Percentiles rank a stretch among this genome's conserved stretches.
phyloP scores from a whole-genome alignment of 1,140 invertebrate species.

The Cyclina sinensis region DNA sequence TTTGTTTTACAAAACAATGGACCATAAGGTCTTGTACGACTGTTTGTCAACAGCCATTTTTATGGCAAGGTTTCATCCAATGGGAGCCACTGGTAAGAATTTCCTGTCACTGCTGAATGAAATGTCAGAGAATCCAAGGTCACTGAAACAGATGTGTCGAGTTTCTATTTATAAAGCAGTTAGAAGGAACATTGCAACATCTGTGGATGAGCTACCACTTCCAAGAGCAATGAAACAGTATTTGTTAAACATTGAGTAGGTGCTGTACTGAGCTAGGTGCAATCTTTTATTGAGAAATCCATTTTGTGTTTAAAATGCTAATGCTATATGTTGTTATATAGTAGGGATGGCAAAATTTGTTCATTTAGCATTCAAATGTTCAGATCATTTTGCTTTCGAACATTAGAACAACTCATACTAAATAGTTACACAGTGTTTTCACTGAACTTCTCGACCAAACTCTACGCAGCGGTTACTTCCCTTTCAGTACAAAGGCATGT shows the following conservation, averaged over 20 bases:
- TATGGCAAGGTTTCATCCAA: conserved; percentile 77
- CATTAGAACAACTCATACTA: too few relatives aligned
- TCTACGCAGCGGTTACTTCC: too few relatives aligned
- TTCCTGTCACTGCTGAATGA: conserved; percentile 76
- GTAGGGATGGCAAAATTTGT: too few relatives aligned
- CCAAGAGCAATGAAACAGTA: conserved; percentile 81
- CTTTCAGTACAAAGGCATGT: too few relatives aligned
- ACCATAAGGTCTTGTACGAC: conserved; percentile 80
- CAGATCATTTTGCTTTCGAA: too few relatives aligned
- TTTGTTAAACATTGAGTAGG: conserved; percentile 79
- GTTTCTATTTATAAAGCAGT: conserved; percentile 84
- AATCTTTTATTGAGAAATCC: background rate
- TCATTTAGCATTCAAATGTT: too few relatives aligned
- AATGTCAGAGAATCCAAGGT: conserved; percentile 80
- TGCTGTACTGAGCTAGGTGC: background rate
- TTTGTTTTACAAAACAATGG: conserved; percentile 85
- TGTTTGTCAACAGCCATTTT: conserved; percentile 79
- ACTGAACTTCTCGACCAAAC: too few relatives aligned
- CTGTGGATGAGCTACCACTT: conserved; percentile 79
- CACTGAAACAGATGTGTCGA: conserved; percentile 80
- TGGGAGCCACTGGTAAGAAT: conserved; percentile 69
- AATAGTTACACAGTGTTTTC: too few relatives aligned
- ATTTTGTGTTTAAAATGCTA: too few relatives aligned
- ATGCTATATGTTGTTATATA: too few relatives aligned
- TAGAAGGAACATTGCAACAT: conserved; percentile 73